These are phyloP conservation scores for Biston betularia DNA, from an alignment of 2,888 invertebrate species.

Conservation along the genomic window DNA sequence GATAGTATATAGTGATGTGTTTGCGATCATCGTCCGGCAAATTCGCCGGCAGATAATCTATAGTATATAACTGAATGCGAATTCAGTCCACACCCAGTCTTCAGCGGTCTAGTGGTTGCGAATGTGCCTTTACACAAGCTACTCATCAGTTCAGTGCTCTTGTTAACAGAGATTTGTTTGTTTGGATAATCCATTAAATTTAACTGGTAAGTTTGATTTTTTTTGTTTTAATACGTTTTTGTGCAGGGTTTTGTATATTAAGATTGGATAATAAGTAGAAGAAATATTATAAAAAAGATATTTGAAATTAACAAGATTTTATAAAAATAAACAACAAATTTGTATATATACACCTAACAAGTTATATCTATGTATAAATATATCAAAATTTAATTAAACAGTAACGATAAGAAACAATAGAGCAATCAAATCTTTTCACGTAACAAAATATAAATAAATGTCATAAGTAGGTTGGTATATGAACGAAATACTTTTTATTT, in stretches of 20 bases:
- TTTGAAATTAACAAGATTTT: too few species aligned
- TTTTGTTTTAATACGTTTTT: not conserved
- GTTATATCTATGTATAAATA: too few species aligned
- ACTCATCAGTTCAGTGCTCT: constrained; percentile 9
- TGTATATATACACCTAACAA: too few species aligned
- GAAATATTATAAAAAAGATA: too few species aligned
- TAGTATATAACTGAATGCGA: constrained; percentile 33
- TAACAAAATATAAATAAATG: too few species aligned
- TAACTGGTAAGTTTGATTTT: not conserved
- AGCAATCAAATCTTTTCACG: too few species aligned
- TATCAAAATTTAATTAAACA: too few species aligned
- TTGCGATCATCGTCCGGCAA: constrained; percentile 17
- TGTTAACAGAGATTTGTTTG: not conserved
- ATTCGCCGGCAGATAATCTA: constrained; percentile 19
- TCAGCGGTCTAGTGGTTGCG: constrained; percentile 15
- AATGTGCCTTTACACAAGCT: constrained; percentile 1
- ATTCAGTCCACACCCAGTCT: constrained; percentile 23
- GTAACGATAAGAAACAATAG: too few species aligned
- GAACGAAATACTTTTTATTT: too few species aligned
- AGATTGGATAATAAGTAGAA: too few species aligned
- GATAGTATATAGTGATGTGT: constrained; percentile 13
- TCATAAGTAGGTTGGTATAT: too few species aligned
- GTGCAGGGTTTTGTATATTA: not conserved
- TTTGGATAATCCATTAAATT: constrained; percentile 10
- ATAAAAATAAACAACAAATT: too few species aligned